Base-by-base conservation (phyloP, 35 echinoderm and acorn worm genomes). In the Hemicentrotus pulcherrimus region DNA sequence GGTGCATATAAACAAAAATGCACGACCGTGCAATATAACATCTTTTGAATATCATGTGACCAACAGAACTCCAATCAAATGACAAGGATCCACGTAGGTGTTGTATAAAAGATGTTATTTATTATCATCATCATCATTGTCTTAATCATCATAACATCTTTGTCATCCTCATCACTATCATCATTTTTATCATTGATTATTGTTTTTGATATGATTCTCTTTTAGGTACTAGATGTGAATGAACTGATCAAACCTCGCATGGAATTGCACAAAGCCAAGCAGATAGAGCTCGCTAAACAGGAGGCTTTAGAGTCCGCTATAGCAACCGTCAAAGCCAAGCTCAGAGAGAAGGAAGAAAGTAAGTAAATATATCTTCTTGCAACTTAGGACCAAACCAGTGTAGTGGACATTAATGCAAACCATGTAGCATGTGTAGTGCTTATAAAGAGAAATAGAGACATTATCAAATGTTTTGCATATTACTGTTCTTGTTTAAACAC, bases 331-430 rank as follows among this genome's bases (percentile, higher is more conserved):
- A 96, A 97, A 90, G 96, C 98, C 32, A 99, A 97, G 46, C 47
- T 99, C n/a, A 96, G 96, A 48, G 98, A 99, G 48, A 96, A 97
- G 91, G 97, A 97, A 99, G 98, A 99, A 97, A 97, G 98, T 99
- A 94, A 97, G 98, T 97, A 6, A 94, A 88, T 18, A 48, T 90
- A 7, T 31, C 32, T 90, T 78, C 8, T 78, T 22, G n/a, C 65
- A 46, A 41, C 33, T 47, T 94, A 47, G 92, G 33, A 13, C 22
- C 5, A 0, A 55, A 12, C 65, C 28, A 8, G 5, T 78, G 65
- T 78, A 78, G 65, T n/a, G 19, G 7, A 78, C 65, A 78, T 8
- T 10, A n/a, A n/a, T 78, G 28, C 19, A 78, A 22, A 28, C 65
- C 5, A 6, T 78, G 8, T 78, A n/a, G 19, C 65, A 0, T 78